Percentiles rank a stretch among this genome's conserved stretches.
Conservation (phyloP, 1,140 invertebrate species). For the Neelides sp. region DNA sequence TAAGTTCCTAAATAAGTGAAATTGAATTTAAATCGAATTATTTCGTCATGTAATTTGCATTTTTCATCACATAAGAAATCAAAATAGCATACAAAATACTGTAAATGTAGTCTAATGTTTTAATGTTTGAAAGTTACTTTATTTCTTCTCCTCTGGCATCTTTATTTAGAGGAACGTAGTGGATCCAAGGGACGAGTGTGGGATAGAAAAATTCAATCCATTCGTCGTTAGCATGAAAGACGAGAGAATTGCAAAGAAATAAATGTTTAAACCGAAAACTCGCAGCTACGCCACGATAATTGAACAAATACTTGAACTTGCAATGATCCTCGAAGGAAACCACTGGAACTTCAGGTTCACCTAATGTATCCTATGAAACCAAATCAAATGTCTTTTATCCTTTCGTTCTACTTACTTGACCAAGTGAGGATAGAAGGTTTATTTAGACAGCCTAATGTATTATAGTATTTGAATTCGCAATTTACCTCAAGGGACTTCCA, state of each 20-base stretch:
- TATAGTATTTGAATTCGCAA: too few species aligned
- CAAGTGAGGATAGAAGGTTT: background rate
- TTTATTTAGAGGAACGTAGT: slow-evolving; percentile 78
- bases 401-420: slow-evolving; percentile 1
- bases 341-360: slow-evolving; percentile 66
- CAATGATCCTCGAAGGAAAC: slow-evolving; percentile 85
- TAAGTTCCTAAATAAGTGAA: too few species aligned
- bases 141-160: slow-evolving; percentile 54
- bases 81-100: too few species aligned
- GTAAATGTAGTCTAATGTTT: too few species aligned
- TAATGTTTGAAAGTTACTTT: slow-evolving; percentile 38
- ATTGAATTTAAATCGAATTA: too few species aligned
- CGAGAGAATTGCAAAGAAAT: slow-evolving; percentile 83
- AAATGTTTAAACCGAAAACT: slow-evolving; percentile 95
- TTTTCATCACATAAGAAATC: too few species aligned
- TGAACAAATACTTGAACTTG: slow-evolving; percentile 86
- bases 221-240: slow-evolving; percentile 87
- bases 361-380: slow-evolving; percentile 63
- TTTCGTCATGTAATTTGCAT: too few species aligned
- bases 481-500: slow-evolving; percentile 80
- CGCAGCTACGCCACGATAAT: slow-evolving; percentile 90
- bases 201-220: slow-evolving; percentile 95
- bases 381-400: background rate
- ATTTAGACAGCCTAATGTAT: background rate
- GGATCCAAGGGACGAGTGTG: slow-evolving; percentile 83